Base-by-base conservation (phyloP, 2,888 invertebrate genomes). In the Coelopa pilipes region DNA sequence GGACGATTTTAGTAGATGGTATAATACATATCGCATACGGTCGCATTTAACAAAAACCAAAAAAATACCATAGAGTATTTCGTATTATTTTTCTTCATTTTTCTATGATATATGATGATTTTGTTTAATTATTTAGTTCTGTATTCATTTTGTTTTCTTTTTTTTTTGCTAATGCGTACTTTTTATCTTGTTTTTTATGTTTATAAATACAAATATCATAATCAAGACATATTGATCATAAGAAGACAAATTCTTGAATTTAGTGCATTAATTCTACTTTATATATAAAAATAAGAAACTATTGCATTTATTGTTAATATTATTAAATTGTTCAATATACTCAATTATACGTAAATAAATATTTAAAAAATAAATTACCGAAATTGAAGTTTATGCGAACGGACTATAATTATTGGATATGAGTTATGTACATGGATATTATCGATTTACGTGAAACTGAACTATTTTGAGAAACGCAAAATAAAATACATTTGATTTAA, bases 61-160 rank as follows among this genome's bases (percentile, higher is more conserved):
- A 53, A 66, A n/a, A 66, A 50, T 50, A 66, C 66, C 66, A 66
- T 1, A 49, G 50, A 49, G 66, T 66, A 66, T 66, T 66, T 63
- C 57, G 53, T 69, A 45, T 74, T 76, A 73, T 75, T 76, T 73
- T 76, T 74, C 21, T 19, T 49, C 24, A 60, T 60, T 62, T 11
- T 62, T 62, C n/a, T 53, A 2, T 53, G 13, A 53, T 53, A 53
- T 34, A 24, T 21, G 5, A 17, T 11, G 2, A 21, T 21, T 21
- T 21, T 59, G 19, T 21, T 21, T 5, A 53, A 53, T 53, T 53
- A 53, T 53, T 53, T n/a, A n/a, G n/a, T 13, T 15, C 3, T 53
- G n/a, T 53, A 5, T 3, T 53, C 2, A 15, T 53, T 53, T 53
- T 53, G 10, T 53, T 53, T 53, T 53, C 3, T 53, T 53, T 13